phyloP scores from a whole-genome alignment of 2,888 invertebrate species.

The Amblyjoppa fuscipennis region DNA sequence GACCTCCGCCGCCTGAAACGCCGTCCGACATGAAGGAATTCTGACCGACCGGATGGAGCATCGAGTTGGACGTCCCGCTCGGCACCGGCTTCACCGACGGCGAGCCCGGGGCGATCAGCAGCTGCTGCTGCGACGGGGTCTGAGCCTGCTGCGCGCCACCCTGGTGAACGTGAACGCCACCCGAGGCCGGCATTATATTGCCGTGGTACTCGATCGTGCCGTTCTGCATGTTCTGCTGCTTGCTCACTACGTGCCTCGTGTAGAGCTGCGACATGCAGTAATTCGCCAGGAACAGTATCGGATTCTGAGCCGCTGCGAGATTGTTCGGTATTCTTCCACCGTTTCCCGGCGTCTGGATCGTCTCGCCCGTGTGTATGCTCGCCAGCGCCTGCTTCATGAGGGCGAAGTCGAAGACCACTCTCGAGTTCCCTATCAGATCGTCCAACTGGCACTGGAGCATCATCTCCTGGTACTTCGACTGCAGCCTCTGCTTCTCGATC shows the following conservation, averaged over 20 bases:
- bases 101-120: conserved; percentile 82
- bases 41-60: conserved; percentile 80
- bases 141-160: conserved; percentile 80
- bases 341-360: conserved; percentile 81
- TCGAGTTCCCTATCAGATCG: conserved; percentile 89
- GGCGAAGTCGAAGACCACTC: conserved; percentile 89
- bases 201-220: conserved; percentile 85
- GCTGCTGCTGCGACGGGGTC: conserved; percentile 77
- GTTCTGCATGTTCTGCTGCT: conserved; percentile 87
- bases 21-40: conserved; percentile 80
- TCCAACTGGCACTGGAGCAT: conserved; percentile 90
- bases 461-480: conserved; percentile 90
- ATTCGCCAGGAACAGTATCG: conserved; percentile 91
- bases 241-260: conserved; percentile 88
- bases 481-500: conserved; percentile 89
- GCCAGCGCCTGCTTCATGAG: conserved; percentile 89
- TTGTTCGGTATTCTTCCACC: conserved; percentile 79
- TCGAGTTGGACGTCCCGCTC: conserved; percentile 78
- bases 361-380: conserved; percentile 88
- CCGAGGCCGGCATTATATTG: conserved; percentile 77
- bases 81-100: conserved; percentile 80
- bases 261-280: conserved; percentile 92
- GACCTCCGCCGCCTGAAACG: conserved; percentile 72
- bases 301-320: conserved; percentile 87
- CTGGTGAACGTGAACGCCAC: conserved; percentile 85